Conservation (phyloP, 2,888 invertebrate species). For the Autographa pulchrina region DNA sequence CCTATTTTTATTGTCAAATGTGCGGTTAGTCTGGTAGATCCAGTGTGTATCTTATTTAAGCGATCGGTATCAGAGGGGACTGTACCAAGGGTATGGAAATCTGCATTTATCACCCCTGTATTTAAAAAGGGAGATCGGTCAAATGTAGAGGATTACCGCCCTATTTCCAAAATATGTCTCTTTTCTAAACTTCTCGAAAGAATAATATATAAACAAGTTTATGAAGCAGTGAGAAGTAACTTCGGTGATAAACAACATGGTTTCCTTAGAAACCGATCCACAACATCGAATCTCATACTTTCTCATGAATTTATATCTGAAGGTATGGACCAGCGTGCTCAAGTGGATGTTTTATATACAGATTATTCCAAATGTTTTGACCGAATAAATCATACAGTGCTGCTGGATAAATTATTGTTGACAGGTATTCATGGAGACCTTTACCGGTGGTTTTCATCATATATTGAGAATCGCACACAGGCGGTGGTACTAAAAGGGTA, state of each 20-base stretch:
- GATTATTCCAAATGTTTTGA: conserved; percentile 13
- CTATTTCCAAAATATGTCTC: conserved; percentile 21
- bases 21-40: background rate
- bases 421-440: conserved; percentile 15
- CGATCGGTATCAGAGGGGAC: conserved; percentile 9
- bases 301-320: conserved; percentile 7
- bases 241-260: conserved; percentile 17
- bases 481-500: conserved; percentile 7
- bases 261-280: conserved; percentile 9
- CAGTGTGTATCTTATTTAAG: conserved; percentile 1
- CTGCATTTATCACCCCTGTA: background rate
- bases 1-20: conserved; percentile 4
- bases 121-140: conserved; percentile 14
- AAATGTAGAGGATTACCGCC: conserved; percentile 16
- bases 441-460: conserved; percentile 17
- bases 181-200: conserved; percentile 10
- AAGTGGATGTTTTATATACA: too few species aligned
- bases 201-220: conserved; percentile 12
- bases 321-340: conserved; percentile 3
- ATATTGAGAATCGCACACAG: conserved; percentile 5
- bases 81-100: conserved; percentile 18
- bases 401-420: conserved; percentile 9
- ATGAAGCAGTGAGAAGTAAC: conserved; percentile 9
- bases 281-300: conserved; percentile 15
- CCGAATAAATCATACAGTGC: conserved; percentile 16